These are phyloP conservation scores for Sebastes vulpes DNA, from an alignment of 2,797 vertebrate genomes.

Conservation along the genomic window DNA sequence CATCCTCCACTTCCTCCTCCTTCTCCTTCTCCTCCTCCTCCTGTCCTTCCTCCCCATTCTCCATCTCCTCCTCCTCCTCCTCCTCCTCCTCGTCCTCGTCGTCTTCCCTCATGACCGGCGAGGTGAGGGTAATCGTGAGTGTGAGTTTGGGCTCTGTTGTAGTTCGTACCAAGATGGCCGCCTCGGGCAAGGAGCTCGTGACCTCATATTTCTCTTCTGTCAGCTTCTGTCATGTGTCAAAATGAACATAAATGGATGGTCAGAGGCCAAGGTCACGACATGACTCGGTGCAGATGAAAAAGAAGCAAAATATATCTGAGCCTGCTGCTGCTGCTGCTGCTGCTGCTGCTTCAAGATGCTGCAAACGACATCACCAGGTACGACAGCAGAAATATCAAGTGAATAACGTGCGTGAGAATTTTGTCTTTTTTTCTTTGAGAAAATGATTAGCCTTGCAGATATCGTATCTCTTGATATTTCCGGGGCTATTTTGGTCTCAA, in stretches of 20 bases:
- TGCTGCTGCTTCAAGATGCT: neutral
- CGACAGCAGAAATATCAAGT: neutral
- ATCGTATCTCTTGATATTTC: neutral
- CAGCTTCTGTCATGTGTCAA: constrained; percentile 90
- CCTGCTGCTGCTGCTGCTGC: neutral
- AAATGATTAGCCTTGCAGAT: neutral
- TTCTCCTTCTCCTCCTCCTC: constrained; percentile 9
- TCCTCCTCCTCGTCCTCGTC: constrained; percentile 84
- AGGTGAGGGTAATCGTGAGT: constrained; percentile 96
- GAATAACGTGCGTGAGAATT: neutral
- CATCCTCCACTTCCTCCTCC: neutral
- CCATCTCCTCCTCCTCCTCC: constrained; percentile 14
- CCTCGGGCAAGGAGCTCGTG: constrained; percentile 90
- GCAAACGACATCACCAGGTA: neutral
- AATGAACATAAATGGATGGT: constrained; percentile 48
- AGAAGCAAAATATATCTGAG: constrained; percentile 8
- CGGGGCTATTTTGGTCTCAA: neutral
- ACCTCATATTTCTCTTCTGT: constrained; percentile 96
- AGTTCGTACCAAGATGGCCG: constrained; percentile 93
- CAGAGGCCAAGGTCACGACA: constrained; percentile 45
- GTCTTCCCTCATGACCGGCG: constrained; percentile 94
- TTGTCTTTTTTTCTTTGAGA: neutral
- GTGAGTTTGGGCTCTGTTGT: constrained; percentile 93
- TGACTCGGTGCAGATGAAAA: constrained; percentile 2
- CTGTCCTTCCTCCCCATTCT: constrained; percentile 12